phyloP scores from a whole-genome alignment of 2,797 vertebrate genomes.

The Syncerus caffer region DNA sequence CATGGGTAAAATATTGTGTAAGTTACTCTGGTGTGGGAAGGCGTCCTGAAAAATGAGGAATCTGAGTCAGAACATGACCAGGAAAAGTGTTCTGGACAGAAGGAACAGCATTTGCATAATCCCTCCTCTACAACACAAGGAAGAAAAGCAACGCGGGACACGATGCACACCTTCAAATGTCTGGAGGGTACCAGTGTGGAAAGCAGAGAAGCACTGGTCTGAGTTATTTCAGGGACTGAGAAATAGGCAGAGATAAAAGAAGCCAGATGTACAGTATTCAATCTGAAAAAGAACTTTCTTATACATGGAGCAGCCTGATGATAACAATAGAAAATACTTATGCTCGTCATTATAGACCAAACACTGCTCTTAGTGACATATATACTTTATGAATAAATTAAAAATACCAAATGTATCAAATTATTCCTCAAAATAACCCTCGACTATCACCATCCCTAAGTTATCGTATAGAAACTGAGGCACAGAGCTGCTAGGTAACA shows the following conservation, averaged over 20 bases:
- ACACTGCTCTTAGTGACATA: background rate
- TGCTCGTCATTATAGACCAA: fast-evolving
- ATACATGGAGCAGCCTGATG: background rate
- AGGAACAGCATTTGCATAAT: background rate
- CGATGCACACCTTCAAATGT: background rate
- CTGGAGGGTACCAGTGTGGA: background rate
- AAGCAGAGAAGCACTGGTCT: background rate
- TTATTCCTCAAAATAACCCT: background rate
- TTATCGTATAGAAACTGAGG: background rate
- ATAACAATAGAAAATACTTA: background rate
- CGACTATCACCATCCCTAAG: background rate
- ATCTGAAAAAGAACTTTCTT: background rate
- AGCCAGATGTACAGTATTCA: background rate
- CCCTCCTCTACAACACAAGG: background rate
- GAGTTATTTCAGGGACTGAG: background rate
- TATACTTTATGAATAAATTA: background rate
- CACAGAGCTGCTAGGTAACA: background rate
- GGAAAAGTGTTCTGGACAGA: background rate
- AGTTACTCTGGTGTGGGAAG: background rate
- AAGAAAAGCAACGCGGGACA: background rate
- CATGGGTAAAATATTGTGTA: background rate
- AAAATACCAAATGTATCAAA: background rate
- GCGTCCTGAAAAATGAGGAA: background rate
- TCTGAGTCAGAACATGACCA: background rate
- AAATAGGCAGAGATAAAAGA: background rate